Percentiles rank a stretch among this genome's conserved stretches.
These are phyloP conservation scores for Thalassophryne amazonica DNA, from an alignment of 2,797 vertebrate genomes.

Conservation along the genomic window DNA sequence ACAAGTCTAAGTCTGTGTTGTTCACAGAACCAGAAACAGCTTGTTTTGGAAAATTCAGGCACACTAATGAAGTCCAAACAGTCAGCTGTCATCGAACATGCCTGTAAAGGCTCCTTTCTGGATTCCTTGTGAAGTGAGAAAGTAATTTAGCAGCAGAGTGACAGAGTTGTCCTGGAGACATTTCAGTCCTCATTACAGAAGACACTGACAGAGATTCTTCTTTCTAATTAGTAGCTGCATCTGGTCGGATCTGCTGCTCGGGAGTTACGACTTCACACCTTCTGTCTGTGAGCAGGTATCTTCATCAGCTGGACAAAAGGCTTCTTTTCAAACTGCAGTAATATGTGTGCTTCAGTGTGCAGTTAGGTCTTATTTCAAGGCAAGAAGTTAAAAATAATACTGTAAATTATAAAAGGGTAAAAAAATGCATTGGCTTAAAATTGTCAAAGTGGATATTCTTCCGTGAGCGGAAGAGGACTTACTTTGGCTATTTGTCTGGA, in stretches of 20 bases:
- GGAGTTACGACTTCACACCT: conserved; percentile 44
- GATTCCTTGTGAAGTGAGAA: conserved; percentile 14
- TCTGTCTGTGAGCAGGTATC: conserved; percentile 2
- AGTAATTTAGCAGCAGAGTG: conserved; percentile 26
- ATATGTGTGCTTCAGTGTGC: not conserved
- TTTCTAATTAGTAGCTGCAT: conserved; percentile 47
- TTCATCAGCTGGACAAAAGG: not conserved
- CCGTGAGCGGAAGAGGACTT: no score
- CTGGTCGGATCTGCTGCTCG: conserved; percentile 2
- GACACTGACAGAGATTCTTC: conserved; percentile 18
- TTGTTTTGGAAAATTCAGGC: no score
- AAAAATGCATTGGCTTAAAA: no score
- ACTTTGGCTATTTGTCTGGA: no score
- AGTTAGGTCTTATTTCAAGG: not conserved
- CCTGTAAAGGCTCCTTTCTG: conserved; percentile 24
- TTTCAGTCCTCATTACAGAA: conserved; percentile 50
- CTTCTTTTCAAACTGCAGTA: not conserved
- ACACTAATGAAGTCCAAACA: conserved; percentile 43
- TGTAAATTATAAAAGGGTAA: not conserved
- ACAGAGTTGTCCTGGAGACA: not conserved
- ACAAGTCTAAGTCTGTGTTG: no score
- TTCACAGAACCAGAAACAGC: no score
- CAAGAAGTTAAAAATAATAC: no score
- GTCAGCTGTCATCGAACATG: conserved; percentile 14
- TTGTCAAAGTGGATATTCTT: no score